Conservation (phyloP, 2,113 vertebrate genomes). For the Danio rerio region GRCz12tu NC_133187.1:34423001-34423500, state of each 20-base stretch:
- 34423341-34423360: slow-evolving; percentile 56
- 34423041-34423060: slow-evolving; percentile 51
- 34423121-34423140: slow-evolving; percentile 58
- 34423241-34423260: slow-evolving; percentile 57
- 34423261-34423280: slow-evolving; percentile 62
- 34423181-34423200: slow-evolving; percentile 63
- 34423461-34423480: neutral
- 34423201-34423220: slow-evolving; percentile 43
- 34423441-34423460: neutral
- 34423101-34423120: slow-evolving; percentile 52
- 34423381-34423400: slow-evolving; percentile 55
- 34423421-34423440: neutral
- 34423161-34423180: slow-evolving; percentile 44
- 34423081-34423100: slow-evolving; percentile 62
- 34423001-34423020: slow-evolving; percentile 16
- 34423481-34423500: slow-evolving; percentile 8
- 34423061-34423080: slow-evolving; percentile 44
- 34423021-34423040: slow-evolving; percentile 37
- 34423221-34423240: slow-evolving; percentile 45
- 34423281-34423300: slow-evolving; percentile 62
- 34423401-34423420: slow-evolving; percentile 36
- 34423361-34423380: slow-evolving; percentile 57
- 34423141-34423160: slow-evolving; percentile 59
- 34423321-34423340: slow-evolving; percentile 59
- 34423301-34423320: slow-evolving; percentile 53